Conservation (phyloP, 2,113 vertebrate genomes). For the Eclectus roratus region DNA sequence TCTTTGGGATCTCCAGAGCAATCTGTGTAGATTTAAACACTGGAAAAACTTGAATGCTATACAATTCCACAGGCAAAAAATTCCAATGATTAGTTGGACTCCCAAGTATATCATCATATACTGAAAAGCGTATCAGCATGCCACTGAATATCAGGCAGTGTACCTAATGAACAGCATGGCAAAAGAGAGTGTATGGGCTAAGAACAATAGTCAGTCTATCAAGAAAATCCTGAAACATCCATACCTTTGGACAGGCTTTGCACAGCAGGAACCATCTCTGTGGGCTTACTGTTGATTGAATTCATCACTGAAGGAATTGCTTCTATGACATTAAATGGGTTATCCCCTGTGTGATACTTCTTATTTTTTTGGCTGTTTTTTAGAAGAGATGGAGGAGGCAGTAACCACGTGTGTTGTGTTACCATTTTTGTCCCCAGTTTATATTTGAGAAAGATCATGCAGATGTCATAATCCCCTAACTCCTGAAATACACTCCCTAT, state of each 20-base stretch:
- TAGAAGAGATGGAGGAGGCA: background rate
- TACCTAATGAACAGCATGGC: background rate
- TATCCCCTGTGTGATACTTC: background rate
- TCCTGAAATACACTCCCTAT: background rate
- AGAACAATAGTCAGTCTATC: background rate
- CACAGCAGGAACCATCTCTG: background rate
- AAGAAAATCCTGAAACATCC: background rate
- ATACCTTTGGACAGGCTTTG: background rate
- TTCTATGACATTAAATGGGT: conserved; percentile 26
- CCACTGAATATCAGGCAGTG: background rate
- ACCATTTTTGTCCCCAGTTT: background rate
- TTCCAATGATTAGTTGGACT: background rate
- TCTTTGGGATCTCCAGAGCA: conserved; percentile 48
- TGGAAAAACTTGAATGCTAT: conserved; percentile 48
- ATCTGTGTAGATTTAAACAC: conserved; percentile 50
- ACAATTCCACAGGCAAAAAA: background rate
- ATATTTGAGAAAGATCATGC: background rate
- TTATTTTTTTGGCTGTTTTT: background rate
- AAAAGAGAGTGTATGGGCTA: background rate
- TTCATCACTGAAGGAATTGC: conserved; percentile 33
- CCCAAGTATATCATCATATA: background rate
- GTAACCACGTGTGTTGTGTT: background rate
- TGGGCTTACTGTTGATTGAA: background rate
- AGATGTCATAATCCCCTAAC: background rate
- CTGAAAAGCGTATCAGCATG: background rate